These are phyloP conservation scores for Tolmerus cingulatus DNA, from an alignment of 2,888 invertebrate genomes.

Conservation along the genomic window DNA sequence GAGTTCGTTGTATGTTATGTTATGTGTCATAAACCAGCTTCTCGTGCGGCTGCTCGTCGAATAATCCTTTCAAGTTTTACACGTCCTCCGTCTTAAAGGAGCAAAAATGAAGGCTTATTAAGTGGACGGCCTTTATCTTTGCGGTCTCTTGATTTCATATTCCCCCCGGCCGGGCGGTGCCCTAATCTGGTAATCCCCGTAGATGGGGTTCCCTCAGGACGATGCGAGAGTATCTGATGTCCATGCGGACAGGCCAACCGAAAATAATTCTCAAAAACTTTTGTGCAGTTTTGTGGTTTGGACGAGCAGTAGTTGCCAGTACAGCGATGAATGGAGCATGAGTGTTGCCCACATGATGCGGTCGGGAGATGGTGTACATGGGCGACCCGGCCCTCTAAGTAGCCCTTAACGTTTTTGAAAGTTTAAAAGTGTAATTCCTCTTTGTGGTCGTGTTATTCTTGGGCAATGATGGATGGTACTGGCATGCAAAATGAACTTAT, in stretches of 20 bases:
- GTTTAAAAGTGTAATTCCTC: constrained; percentile 24
- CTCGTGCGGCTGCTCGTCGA: neutral
- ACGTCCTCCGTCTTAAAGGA: neutral
- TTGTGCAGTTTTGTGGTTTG: constrained; percentile 33
- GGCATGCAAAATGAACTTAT: constrained; percentile 25
- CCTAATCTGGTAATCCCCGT: constrained; percentile 20
- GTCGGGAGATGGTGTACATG: neutral
- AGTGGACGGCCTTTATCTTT: constrained; percentile 30
- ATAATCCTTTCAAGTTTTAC: neutral
- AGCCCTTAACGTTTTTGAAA: constrained; percentile 23
- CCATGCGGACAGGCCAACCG: constrained; percentile 6
- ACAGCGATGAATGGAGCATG: constrained; percentile 5
- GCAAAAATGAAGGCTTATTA: constrained; percentile 18
- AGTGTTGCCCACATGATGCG: constrained; percentile 27
- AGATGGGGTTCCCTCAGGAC: neutral
- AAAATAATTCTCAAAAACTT: constrained; percentile 38
- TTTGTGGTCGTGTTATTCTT: constrained; percentile 20
- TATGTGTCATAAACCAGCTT: neutral
- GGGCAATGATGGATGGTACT: constrained; percentile 7
- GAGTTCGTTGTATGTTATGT: neutral
- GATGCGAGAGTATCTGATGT: neutral
- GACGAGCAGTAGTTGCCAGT: neutral
- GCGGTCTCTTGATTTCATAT: constrained; percentile 32
- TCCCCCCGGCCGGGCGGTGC: neutral
- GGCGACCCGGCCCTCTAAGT: neutral